Percentiles rank a stretch among this genome's conserved stretches.
Conservation (phyloP, 2,113 vertebrate species). For the Daboia siamensis region DNA sequence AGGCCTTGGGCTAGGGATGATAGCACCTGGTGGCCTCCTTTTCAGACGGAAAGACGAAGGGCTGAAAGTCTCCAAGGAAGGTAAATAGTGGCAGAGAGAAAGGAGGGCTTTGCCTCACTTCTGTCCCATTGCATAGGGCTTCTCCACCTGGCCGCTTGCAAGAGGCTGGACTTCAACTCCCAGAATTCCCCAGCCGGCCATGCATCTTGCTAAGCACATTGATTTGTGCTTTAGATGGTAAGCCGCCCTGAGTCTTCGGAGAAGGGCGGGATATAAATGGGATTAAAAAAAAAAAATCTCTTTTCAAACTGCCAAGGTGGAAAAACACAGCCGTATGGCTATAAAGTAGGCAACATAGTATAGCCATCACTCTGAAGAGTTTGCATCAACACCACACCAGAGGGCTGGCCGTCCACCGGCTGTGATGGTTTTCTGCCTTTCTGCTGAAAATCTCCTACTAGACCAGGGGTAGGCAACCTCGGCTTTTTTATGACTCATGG, state of each 20-base stretch:
- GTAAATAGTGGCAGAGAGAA: neutral
- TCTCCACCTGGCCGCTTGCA: neutral
- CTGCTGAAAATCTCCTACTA: neutral
- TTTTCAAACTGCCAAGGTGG: neutral
- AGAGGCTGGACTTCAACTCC: neutral
- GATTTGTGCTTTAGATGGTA: no score
- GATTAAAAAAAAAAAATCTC: no score
- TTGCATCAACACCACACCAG: no score
- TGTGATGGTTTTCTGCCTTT: no score
- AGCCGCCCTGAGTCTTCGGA: no score
- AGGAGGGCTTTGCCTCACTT: neutral
- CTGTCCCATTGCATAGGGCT: no score
- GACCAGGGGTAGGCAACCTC: no score
- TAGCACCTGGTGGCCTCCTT: neutral
- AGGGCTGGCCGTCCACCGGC: no score
- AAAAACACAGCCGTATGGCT: neutral
- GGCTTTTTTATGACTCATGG: no score
- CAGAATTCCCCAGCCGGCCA: neutral
- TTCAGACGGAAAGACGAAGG: constrained; percentile 12
- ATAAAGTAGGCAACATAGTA: neutral
- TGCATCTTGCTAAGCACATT: no score
- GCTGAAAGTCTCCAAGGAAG: neutral
- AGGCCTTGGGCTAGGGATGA: neutral
- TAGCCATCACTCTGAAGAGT: neutral
- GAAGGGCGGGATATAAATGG: no score